Base-by-base conservation (phyloP, 37 sponge, comb jelly and placozoan species). In the Tethya wilhelma region DNA sequence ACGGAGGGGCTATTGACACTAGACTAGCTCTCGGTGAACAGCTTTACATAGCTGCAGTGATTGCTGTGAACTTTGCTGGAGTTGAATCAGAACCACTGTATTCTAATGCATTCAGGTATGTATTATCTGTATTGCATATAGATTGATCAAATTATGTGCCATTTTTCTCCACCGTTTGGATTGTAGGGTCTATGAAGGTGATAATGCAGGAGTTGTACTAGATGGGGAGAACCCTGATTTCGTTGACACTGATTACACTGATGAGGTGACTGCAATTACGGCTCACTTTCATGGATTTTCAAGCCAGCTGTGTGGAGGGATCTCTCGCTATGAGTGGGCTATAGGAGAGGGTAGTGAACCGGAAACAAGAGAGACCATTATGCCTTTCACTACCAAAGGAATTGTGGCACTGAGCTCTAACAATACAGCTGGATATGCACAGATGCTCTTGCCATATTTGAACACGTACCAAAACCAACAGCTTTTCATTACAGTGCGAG, bases 321-420 rank as follows among this genome's bases (percentile, higher is more conserved):
- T 94, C 11, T 60, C 62, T 46, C 68, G 67, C 22, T 90, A 84
- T 33, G 67, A 73, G 75, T 94, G 95, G 91, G 84, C 95, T 22
- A 77, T 90, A 40, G 93, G 93, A 32, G 69, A 37, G 2, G 78
- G 83, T 0, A 42, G 34, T 4, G 72, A 59, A 12, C 86, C 60
- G 2, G 26, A 4, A 26, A 55, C 46, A 11, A 70, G 31, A 44
- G 91, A 84, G 43, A 32, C 60, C 9, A 63, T 90, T 30, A 34
- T 89, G 64, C 46, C 77, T 0, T 87, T 87, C 67, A 94, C 95
- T 41, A 44, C 58, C 23, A 49, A 30, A 31, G 95, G 95, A 40
- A 45, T 94, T 4, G 71, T 75, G 1, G 75, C 73, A 19, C 41
- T 62, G 14, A 66, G 42, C 29, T 2, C 37, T 41, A 20, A 56